These are phyloP conservation scores for Ceuthmochares aereus DNA, from an alignment of 2,113 vertebrate genomes.

Conservation along the genomic window DNA sequence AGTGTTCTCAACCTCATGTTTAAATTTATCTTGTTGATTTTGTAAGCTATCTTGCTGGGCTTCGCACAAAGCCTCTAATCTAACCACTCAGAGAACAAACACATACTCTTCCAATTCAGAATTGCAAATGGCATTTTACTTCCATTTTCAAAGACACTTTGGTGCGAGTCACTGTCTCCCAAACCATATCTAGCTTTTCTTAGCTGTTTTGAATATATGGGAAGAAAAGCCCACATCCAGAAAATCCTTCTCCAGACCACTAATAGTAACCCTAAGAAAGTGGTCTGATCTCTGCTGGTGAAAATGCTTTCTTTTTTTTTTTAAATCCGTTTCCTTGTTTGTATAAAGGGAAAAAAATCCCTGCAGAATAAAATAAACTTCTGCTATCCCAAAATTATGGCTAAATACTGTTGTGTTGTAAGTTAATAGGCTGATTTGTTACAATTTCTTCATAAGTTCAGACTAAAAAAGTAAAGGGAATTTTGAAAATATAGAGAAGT, in stretches of 20 bases:
- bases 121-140: constrained; percentile 50
- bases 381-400: not conserved
- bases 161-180: not conserved
- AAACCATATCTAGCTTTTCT: constrained; percentile 57
- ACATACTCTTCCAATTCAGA: constrained; percentile 17
- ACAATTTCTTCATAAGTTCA: not conserved
- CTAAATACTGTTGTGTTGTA: not conserved
- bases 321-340: not conserved
- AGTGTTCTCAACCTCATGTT: constrained; percentile 47
- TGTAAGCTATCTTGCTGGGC: constrained; percentile 31
- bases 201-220: constrained; percentile 45
- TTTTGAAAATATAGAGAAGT: not conserved
- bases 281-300: constrained; percentile 23
- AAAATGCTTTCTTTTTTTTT: not conserved
- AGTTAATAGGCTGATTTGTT: constrained; percentile 2
- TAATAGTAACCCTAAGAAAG: constrained; percentile 38
- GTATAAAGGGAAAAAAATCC: not conserved
- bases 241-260: constrained; percentile 47
- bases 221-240: constrained; percentile 7
- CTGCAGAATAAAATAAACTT: not conserved
- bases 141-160: constrained; percentile 56
- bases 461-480: not conserved
- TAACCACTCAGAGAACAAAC: constrained; percentile 2
- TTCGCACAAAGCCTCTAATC: constrained; percentile 55
- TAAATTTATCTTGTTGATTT: constrained; percentile 64